Conservation (phyloP, 1,140 invertebrate species). For the Amphibalanus amphitrite region DNA sequence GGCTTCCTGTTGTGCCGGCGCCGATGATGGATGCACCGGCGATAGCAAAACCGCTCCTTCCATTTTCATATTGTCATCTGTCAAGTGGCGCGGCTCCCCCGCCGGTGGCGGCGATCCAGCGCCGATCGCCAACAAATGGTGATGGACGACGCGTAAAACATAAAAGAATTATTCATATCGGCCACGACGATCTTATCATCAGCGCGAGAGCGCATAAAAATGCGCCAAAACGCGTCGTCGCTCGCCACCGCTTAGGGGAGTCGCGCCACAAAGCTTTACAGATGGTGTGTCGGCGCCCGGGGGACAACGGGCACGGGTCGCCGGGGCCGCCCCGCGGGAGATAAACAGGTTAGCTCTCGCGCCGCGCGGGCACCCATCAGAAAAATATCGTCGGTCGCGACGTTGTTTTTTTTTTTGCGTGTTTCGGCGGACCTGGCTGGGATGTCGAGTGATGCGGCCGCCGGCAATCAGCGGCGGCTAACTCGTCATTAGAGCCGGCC, state of each 20-base stretch:
- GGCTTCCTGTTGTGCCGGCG: not conserved
- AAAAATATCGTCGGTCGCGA: not conserved
- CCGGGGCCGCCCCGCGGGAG: too few species aligned
- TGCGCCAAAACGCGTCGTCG: not conserved
- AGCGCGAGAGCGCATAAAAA: not conserved
- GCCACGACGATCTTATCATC: not conserved
- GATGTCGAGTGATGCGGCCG: not conserved
- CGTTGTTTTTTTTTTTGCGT: not conserved
- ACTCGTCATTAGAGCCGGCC: not conserved
- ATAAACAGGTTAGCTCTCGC: not conserved
- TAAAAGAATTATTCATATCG: conserved; percentile 1
- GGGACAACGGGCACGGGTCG: not conserved
- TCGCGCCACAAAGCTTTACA: not conserved
- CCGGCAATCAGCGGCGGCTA: not conserved
- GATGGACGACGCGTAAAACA: not conserved
- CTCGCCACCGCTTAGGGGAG: not conserved
- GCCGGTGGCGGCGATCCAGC: not conserved
- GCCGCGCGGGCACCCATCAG: not conserved
- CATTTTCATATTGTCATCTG: conserved; percentile 2
- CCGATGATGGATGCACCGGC: not conserved
- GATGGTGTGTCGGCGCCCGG: not conserved
- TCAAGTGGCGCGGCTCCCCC: not conserved
- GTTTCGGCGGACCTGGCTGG: not conserved
- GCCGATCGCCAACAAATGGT: not conserved
- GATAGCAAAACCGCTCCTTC: not conserved